These are phyloP conservation scores for Dasyornis broadbenti DNA, from an alignment of 2,113 vertebrate species.

Conservation along the genomic window DNA sequence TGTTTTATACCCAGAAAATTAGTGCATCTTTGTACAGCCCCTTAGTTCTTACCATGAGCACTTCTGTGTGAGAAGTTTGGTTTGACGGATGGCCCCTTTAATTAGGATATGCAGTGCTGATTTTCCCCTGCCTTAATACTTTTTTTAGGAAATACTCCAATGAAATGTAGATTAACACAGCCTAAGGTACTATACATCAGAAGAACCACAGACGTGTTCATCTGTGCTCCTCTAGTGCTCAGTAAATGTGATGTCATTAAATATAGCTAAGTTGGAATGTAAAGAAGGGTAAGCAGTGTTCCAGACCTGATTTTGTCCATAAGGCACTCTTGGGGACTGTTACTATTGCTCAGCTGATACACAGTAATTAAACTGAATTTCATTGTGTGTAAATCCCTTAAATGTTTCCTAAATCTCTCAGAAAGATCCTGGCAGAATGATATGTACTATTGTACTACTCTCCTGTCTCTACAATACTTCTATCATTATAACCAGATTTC, in stretches of 20 bases:
- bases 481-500: neutral
- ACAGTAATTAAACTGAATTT: neutral
- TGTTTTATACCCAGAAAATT: neutral
- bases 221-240: neutral
- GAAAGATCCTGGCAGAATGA: neutral
- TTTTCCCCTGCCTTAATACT: neutral
- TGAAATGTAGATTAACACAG: neutral
- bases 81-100: neutral
- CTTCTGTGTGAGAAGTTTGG: neutral
- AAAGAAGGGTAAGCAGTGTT: neutral
- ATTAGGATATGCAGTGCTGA: neutral
- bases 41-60: neutral
- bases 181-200: neutral
- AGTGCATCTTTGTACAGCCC: neutral
- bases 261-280: neutral
- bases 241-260: neutral
- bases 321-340: neutral
- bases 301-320: neutral
- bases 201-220: neutral
- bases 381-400: neutral
- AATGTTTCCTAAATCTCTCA: neutral
- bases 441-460: neutral
- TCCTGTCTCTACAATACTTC: neutral
- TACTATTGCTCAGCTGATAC: neutral
- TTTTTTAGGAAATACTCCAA: neutral